A percentile compares a stretch with the other conserved stretches of the same genome.
Evolutionary conservation across 2,888 invertebrate genomes (phyloP).

Genomic region (Oxycera nigricornis): DNA sequence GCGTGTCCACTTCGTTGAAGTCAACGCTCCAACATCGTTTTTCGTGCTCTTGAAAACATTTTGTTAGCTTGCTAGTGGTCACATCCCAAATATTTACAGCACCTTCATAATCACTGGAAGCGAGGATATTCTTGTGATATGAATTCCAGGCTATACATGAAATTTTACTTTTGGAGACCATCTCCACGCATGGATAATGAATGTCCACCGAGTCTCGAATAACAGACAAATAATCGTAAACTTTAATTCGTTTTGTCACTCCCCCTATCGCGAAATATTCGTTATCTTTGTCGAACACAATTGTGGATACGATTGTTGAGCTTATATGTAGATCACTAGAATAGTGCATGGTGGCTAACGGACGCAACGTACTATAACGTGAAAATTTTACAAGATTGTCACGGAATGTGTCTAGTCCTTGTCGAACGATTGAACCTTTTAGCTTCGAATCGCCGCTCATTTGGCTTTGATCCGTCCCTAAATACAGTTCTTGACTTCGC

Average conservation of each 20-base stretch:
- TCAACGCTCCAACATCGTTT: constrained; percentile 96
- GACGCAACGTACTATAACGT: constrained; percentile 76
- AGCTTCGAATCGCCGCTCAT: constrained; percentile 38
- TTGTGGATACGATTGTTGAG: constrained; percentile 87
- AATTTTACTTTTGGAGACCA: constrained; percentile 91
- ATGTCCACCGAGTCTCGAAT: constrained; percentile 86
- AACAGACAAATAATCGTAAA: constrained; percentile 87
- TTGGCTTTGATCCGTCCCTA: constrained; percentile 60
- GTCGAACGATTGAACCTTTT: constrained; percentile 19
- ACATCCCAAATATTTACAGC: constrained; percentile 94
- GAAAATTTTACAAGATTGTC: constrained; percentile 88
- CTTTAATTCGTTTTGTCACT: constrained; percentile 92
- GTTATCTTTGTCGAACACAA: constrained; percentile 95
- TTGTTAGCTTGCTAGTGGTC: constrained; percentile 74
- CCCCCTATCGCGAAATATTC: constrained; percentile 96
- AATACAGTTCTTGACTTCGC: constrained; percentile 75
- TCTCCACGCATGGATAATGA: constrained; percentile 91
- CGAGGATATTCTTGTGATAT: constrained; percentile 85
- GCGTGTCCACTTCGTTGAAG: constrained; percentile 89
- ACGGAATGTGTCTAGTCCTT: constrained; percentile 77
- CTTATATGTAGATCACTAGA: constrained; percentile 88
- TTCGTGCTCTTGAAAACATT: constrained; percentile 88
- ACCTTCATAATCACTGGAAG: constrained; percentile 94
- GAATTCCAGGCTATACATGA: constrained; percentile 95
- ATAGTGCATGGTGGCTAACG: constrained; percentile 87